Conservation (phyloP, 2,888 invertebrate genomes). For the Sminthurinus aureus region DNA sequence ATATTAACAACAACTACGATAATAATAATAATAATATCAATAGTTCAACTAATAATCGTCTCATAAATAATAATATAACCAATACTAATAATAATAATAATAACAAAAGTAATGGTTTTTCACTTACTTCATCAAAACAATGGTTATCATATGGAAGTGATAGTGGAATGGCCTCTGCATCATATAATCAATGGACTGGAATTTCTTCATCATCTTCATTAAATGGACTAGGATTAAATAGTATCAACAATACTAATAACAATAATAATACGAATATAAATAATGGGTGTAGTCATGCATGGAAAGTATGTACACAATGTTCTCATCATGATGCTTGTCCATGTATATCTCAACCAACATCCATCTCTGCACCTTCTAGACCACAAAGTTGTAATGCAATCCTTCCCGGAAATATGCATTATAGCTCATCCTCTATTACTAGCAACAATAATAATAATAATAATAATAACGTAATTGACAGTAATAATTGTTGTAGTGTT, state of each 20-base stretch:
- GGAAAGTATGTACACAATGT: slow-evolving; percentile 54
- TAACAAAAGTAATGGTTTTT: too few relatives aligned
- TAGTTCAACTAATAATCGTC: too few relatives aligned
- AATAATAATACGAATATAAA: slow-evolving; percentile 21
- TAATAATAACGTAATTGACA: too few relatives aligned
- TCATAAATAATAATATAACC: neutral
- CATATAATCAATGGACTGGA: slow-evolving; percentile 27
- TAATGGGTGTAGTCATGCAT: slow-evolving; percentile 56
- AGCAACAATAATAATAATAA: too few relatives aligned
- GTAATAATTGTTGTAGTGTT: too few relatives aligned
- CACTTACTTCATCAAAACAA: slow-evolving; percentile 29
- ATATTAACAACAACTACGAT: too few relatives aligned
- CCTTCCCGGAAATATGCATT: neutral
- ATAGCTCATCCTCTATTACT: neutral
- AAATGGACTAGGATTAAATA: too few relatives aligned
- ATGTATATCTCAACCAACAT: slow-evolving; percentile 25
- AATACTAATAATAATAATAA: too few relatives aligned
- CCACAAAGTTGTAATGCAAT: neutral
- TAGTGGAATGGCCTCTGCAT: slow-evolving; percentile 52
- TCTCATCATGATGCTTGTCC: slow-evolving; percentile 54
- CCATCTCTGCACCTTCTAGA: neutral
- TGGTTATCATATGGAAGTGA: slow-evolving; percentile 53
- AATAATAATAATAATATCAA: too few relatives aligned
- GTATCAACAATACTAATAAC: neutral
- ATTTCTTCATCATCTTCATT: neutral